Base-by-base conservation (phyloP, 2,113 vertebrate species). In the Speoplatyrhinus poulsoni region DNA sequence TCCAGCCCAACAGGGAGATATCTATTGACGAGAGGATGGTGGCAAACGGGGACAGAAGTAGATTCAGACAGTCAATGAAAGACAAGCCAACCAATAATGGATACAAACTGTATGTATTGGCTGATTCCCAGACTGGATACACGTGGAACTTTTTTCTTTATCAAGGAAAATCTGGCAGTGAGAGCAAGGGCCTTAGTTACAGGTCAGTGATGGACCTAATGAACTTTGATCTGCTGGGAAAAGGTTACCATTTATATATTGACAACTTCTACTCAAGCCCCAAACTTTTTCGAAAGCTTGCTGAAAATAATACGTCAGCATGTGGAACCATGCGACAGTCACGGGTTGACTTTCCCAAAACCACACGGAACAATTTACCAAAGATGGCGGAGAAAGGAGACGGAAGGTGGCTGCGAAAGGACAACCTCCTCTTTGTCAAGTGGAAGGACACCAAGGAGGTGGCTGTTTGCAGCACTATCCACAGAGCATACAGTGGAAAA, bases 111-210 rank as follows among this genome's bases (percentile, higher is more conserved):
- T 75, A 75, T 19, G 56, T 82, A 58, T 65, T 78, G 15, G 65
- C 64, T 3, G 71, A 82, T 47, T 62, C 48, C 3, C 33, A 46
- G 1, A 65, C 17, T 13, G 68, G 54, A 1, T 78, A 82, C 64
- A 75, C 72, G 2, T 78, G 60, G 62, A 75, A 74, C 49, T 75
- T 82, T 64, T 62, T 33, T 1, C 48, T 76, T 2, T 76, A 73
- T 11, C 16, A 47, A 10, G 63, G 73, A 2, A 26, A 26, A 26
- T 26, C 26, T 26, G 26, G 26, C 2, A 41, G 56, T 3, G 10
- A 15, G 10, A 54, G 64, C 3, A 66, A 73, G 33, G 75, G 67
- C 0, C 55, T 75, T 3, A 46, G 36, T 19, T 69, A 62, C 10
- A 41, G 62, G 58, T 13, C 64, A 0, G 69, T 76, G 12, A 75